Evolutionary conservation across 2,797 vertebrate genomes (phyloP), one percentile per base, ranked within the genome.

Genomic region (Sitta carolinensis): DNA sequence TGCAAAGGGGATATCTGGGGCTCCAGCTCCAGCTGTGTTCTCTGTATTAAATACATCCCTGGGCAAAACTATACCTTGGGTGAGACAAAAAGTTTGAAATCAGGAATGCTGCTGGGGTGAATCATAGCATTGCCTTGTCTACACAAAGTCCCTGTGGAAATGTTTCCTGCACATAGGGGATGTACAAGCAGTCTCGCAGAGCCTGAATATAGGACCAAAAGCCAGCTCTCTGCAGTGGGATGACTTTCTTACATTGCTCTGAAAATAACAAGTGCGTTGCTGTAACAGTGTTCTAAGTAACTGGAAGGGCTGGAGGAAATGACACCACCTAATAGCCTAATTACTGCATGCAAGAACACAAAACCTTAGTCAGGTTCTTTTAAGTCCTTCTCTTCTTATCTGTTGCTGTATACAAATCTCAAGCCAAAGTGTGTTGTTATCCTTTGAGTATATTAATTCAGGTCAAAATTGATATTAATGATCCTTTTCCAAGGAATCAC

Each of bases 391-490:
- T 81, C 64, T 73, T 67, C 48, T 87, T 59, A 43, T 70, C 54
- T 64, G 16, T 40, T 84, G 20, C 30, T 69, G 12, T 52, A 86
- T 51, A 59, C 59, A 72, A 59, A 90, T 76, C 70, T 82, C 70
- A 81, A 76, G 47, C 30, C 47, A 45, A 93, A 89, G n/a, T 30
- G 16, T 70, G n/a, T 66, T 94, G 89, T 80, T 79, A 94, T 52
- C 50, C 36, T 92, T 84, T 32, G 55, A 86, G 55, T 68, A 32
- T 45, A 94, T 72, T 90, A 84, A 84, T 77, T 87, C 34, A 69
- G 36, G 64, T 64, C 58, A 86, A 94, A 94, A 95, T 82, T 77
- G 42, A 94, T 89, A 96, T 95, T 89, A 93, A 95, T 84, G 76
- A 69, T 62, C 58, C 34, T 74, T 89, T 90, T 78, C 63, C 27